Evolutionary conservation across 2,113 vertebrate species (phyloP), one percentile per base, ranked within the genome.

Genomic region (Microtus richardsoni): DNA sequence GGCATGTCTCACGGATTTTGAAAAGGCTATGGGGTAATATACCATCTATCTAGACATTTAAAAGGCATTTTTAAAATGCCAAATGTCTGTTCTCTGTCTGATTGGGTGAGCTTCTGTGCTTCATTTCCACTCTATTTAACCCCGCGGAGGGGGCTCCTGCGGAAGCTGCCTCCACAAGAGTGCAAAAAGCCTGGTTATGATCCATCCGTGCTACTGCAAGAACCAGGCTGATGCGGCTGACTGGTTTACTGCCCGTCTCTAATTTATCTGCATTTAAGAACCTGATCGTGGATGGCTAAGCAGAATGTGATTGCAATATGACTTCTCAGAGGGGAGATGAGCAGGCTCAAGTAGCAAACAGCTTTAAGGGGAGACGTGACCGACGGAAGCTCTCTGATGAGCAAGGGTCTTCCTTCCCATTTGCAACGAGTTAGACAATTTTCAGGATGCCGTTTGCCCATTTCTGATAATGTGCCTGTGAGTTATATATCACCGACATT

Each of bases 61-160:
- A 96, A 80, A 96, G 75, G 88, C 96, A 91, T 93, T 98, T 97
- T 94, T 78, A 62, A 97, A 98, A 98, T 96, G 96, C 77, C 95
- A 96, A 86, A 95, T 95, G 97, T 94, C 83, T 77, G 52, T 96
- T 91, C 77, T 80, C 47, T 58, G 74, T 89, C 87, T 95, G 93
- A 64, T 44, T 3, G 36, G 91, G 94, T n/a, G 70, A 95, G 79
- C n/a, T 3, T 78, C 95, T 26, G 9, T 3, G 7, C 49, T 88
- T 92, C 80, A 62, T 60, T 96, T 95, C 95, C 85, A 90, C 87
- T 89, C 91, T 17, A 91, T 87, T 92, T 14, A 88, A 78, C 41
- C 95, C 64, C 95, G 1, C 7, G 54, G 1, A 88, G 70, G 68
- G 86, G 70, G 16, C 49, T 54, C 22, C 82, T 54, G 54, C 39